Evolutionary conservation across 2,888 invertebrate genomes (phyloP).

Genomic region (Amiota communis): DNA sequence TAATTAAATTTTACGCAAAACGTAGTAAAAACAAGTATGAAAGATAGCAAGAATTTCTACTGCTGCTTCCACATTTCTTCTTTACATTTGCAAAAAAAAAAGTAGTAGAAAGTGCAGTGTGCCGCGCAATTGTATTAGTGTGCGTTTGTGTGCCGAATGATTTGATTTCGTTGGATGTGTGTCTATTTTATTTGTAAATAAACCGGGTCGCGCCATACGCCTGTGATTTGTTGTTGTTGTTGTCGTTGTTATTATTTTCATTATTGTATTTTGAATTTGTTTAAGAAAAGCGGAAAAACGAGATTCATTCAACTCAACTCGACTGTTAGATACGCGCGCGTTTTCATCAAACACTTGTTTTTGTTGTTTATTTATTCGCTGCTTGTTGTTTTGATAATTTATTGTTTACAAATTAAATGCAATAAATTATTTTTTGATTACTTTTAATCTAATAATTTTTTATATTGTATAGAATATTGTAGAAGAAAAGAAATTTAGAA

Average conservation of each 20-base stretch:
- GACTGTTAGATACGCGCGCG: neutral
- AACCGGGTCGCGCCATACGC: constrained; percentile 49
- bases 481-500: too few species aligned
- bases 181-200: constrained; percentile 52
- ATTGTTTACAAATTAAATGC: too few species aligned
- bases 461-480: too few species aligned
- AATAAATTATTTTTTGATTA: too few species aligned
- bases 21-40: constrained; percentile 23
- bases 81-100: neutral
- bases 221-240: too few species aligned
- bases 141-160: too few species aligned
- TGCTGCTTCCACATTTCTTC: neutral
- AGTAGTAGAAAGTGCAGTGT: constrained; percentile 53
- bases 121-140: constrained; percentile 37
- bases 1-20: constrained; percentile 17
- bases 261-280: too few species aligned
- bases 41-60: constrained; percentile 5
- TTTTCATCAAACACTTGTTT: neutral
- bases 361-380: neutral
- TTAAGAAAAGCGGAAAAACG: too few species aligned
- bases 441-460: too few species aligned
- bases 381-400: too few species aligned
- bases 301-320: too few species aligned
- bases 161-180: constrained; percentile 45
- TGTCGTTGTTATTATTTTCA: too few species aligned